These are phyloP conservation scores for Laupala kohalensis DNA, from an alignment of 1,140 invertebrate species.

Conservation along the genomic window DNA sequence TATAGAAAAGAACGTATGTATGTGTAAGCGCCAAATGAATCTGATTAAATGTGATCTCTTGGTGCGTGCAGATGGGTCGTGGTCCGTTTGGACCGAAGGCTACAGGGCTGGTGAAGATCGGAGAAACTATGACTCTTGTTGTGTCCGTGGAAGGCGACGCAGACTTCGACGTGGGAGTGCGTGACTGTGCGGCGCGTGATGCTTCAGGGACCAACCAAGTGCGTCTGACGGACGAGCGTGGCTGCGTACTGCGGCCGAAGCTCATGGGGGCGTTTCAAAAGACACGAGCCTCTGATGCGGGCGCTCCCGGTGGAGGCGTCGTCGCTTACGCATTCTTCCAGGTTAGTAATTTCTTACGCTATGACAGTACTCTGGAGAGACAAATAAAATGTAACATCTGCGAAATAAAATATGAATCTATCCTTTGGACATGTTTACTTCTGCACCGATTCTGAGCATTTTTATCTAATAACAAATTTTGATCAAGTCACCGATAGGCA, in stretches of 20 bases:
- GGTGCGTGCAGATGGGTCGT: constrained; percentile 42
- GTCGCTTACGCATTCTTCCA: constrained; percentile 68
- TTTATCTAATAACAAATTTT: no score
- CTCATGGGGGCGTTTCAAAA: constrained; percentile 70
- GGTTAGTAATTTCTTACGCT: no score
- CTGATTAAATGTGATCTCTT: not conserved
- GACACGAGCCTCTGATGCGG: constrained; percentile 46
- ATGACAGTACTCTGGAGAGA: no score
- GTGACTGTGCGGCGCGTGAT: constrained; percentile 64
- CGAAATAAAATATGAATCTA: no score
- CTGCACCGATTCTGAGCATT: no score
- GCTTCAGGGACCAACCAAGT: constrained; percentile 46
- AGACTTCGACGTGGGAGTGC: constrained; percentile 58
- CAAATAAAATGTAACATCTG: no score
- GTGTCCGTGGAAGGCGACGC: constrained; percentile 67
- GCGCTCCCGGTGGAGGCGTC: constrained; percentile 56
- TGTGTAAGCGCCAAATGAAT: not conserved
- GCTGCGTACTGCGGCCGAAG: constrained; percentile 70
- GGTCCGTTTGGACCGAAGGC: constrained; percentile 64
- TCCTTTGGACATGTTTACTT: no score
- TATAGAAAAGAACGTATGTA: not conserved
- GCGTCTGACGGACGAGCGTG: constrained; percentile 57
- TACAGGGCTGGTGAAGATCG: constrained; percentile 66
- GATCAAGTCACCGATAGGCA: no score
- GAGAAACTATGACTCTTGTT: constrained; percentile 68